These are phyloP conservation scores for Eublepharis macularius DNA, from an alignment of 2,113 vertebrate species.

Conservation along the genomic window DNA sequence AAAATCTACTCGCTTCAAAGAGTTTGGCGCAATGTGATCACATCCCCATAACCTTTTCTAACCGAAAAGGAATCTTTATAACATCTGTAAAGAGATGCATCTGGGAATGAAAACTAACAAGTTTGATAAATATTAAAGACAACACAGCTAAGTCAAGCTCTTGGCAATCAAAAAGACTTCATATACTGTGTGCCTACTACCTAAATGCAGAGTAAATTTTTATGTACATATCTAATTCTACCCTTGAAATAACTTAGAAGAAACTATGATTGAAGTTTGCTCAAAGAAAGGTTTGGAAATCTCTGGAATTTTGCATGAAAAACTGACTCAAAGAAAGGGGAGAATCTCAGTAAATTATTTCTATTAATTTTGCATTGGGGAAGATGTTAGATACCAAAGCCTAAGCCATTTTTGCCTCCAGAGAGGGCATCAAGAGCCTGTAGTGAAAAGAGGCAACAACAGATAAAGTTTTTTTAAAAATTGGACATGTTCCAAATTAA, in stretches of 20 bases:
- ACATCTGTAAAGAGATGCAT: background rate
- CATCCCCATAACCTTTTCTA: background rate
- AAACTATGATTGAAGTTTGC: background rate
- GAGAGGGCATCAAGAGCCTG: too few species aligned
- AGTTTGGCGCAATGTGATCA: background rate
- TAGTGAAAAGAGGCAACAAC: background rate
- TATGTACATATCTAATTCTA: too few species aligned
- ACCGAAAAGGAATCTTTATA: background rate
- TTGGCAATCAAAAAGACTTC: background rate
- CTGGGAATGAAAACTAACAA: background rate
- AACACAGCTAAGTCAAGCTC: background rate
- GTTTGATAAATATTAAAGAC: background rate
- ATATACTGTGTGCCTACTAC: too few species aligned
- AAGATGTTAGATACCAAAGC: too few species aligned
- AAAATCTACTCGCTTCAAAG: background rate
- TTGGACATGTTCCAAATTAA: background rate
- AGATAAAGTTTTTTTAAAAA: background rate
- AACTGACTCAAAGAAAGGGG: background rate
- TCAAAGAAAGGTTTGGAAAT: background rate
- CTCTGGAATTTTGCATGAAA: background rate
- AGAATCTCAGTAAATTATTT: too few species aligned
- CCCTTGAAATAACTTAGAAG: background rate
- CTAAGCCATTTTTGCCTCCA: too few species aligned
- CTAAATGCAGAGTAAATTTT: too few species aligned
- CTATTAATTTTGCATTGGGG: too few species aligned